Base-by-base conservation (phyloP, 2,888 invertebrate species). In the Leptinotarsa peninsularis region DNA sequence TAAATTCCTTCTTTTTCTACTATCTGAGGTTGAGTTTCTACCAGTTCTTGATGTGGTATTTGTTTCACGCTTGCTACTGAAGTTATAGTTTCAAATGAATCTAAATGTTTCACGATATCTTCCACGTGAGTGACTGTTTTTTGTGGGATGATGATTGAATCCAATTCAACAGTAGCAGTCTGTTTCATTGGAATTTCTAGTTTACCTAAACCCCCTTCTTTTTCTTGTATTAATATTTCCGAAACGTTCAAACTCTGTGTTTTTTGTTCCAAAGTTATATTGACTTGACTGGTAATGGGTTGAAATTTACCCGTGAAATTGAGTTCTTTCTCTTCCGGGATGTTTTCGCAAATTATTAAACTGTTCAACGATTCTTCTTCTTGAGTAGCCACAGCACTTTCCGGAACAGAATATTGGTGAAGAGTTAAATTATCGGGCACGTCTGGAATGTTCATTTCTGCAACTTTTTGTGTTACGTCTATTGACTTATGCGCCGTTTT, bases 291-390 rank as follows among this genome's bases (percentile, higher is more conserved):
- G 13, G 86, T 86, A 54, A 89, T 88, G 7, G 92, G 91, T 81
- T 87, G 87, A 49, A 89, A 85, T 79, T 89, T 88, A 60, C 86
- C 88, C 43, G 83, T 83, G 79, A 91, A 89, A 67, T 87, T 85
- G 49, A 86, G 85, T 87, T 92, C 92, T 80, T 87, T 89, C 85
- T 92, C 92, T 80, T 87, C 84, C 13, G 85, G 78, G 43, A 86
- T 72, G 82, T 85, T 89, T 82, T 91, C 90, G 7, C 89, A 88
- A 15, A 91, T 83, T 23, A 89, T 86, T 66, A 91, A 77, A 80
- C 90, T 88, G 74, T 89, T 89, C 71, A 89, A 87, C 4, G 88
- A 87, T 72, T 90, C 89, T 81, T 89, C 90, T 49, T 84, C 88
- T 71, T 88, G 80, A 60, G 82, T 85, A 21, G 89, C 90, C 67